Evolutionary conservation across 2,888 invertebrate genomes (phyloP).

Genomic region (Mylabris sibirica): DNA sequence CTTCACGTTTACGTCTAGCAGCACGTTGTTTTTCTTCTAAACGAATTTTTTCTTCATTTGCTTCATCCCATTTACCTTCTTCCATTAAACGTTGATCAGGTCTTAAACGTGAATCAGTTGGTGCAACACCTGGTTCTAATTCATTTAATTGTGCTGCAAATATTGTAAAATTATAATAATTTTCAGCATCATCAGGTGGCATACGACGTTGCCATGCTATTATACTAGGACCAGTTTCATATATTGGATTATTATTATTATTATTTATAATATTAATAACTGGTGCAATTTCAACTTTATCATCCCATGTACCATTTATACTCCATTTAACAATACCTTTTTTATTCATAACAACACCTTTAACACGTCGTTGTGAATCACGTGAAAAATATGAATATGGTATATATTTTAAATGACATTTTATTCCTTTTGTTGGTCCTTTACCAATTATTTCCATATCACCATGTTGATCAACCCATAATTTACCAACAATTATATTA

Average conservation of each 20-base stretch:
- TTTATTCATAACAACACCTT: conserved; percentile 79
- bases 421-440: conserved; percentile 88
- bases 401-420: conserved; percentile 95
- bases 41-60: conserved; percentile 83
- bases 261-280: conserved; percentile 72
- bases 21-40: conserved; percentile 96
- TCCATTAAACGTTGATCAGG: conserved; percentile 99
- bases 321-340: conserved; percentile 78
- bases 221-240: conserved; percentile 89
- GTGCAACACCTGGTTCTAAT: conserved; percentile 87
- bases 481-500: conserved; percentile 98
- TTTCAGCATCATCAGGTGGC: conserved; percentile 73
- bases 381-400: conserved; percentile 99
- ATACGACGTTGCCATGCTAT: conserved; percentile 86
- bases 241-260: conserved; percentile 78
- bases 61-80: conserved; percentile 89
- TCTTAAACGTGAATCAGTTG: conserved; percentile 85
- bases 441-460: conserved; percentile 94
- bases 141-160: conserved; percentile 98
- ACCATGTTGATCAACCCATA: conserved; percentile 99
- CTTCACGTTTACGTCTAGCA: conserved; percentile 78
- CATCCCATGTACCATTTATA: conserved; percentile 89
- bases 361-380: conserved; percentile 91
- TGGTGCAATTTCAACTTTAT: conserved; percentile 91
- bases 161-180: conserved; percentile 93